phyloP scores from a whole-genome alignment of 2,888 invertebrate genomes.

The Timema podura region DNA sequence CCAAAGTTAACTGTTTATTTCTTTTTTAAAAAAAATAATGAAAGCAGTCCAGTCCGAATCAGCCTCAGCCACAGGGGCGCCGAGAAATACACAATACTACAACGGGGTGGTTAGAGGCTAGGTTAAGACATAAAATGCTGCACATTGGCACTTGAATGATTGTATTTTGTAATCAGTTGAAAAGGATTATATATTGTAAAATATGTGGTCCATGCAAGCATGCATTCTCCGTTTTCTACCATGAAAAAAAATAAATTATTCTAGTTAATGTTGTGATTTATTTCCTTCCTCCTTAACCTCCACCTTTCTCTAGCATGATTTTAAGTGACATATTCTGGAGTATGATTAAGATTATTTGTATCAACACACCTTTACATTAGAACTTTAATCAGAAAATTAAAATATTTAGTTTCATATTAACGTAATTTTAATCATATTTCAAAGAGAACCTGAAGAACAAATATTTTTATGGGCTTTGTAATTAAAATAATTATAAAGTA shows the following conservation, averaged over 20 bases:
- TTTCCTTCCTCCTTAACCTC: neutral
- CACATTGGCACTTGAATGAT: constrained; percentile 30
- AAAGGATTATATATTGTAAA: constrained; percentile 29
- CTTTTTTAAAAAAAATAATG: constrained; percentile 19
- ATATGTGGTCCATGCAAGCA: constrained; percentile 33
- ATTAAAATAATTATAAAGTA: no score
- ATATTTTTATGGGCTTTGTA: no score
- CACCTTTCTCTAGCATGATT: neutral
- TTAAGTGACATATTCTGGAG: no score
- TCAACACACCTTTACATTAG: no score
- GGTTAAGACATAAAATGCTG: constrained; percentile 26
- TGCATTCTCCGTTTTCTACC: constrained; percentile 38
- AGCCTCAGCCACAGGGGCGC: constrained; percentile 30
- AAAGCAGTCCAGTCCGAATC: constrained; percentile 27
- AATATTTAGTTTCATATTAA: no score
- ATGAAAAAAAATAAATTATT: constrained; percentile 38
- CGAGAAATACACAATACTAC: constrained; percentile 23
- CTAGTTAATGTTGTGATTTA: constrained; percentile 32
- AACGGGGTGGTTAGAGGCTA: constrained; percentile 30
- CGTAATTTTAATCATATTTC: no score
- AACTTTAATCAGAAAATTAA: no score
- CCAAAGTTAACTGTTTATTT: constrained; percentile 16
- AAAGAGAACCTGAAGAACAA: no score
- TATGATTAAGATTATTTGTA: no score
- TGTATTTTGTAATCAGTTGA: constrained; percentile 30